Evolutionary conservation across 2,888 invertebrate species (phyloP), one percentile per base, ranked within the genome.

Genomic region (Drosophila engyochracea): DNA sequence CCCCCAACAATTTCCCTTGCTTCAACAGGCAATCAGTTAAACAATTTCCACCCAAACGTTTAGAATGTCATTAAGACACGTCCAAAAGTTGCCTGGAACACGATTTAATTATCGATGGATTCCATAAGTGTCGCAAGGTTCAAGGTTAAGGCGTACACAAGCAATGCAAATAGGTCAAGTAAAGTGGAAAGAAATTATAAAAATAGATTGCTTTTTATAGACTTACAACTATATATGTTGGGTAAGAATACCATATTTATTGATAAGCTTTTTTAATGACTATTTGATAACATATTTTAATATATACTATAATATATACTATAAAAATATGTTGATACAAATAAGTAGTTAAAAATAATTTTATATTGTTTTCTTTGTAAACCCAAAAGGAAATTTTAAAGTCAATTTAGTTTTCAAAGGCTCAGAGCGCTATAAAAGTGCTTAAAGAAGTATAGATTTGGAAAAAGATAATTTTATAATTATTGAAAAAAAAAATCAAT

Each of bases 131-230:
- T 39, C 41, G 16, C 25, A 37, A 12, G 12, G 3, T 28, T 31
- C 78, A 82, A 79, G 78, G 79, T 33, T 61, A 68, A 55, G 31
- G 25, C 28, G 53, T 35, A 47, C 39, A 53, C 12, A 9, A 16
- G 9, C 12, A 37, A 37, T 52, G 10, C 47, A 22, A 33, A n/a
- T 16, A 9, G n/a, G 39, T 22, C 30, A 55, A 62, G 16, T 22
- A 5, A 61, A 71, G 41, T n/a, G 14, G 37, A 55, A 76, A 62
- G 28, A 16, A 28, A 10, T 19, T 3, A 53, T 7, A 53, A 22
- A 31, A 31, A 53, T 53, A 53, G 0, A 22, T 31, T 9, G 7
- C 7, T 14, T 22, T n/a, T 19, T 22, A 53, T 10, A 31, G 14
- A 28, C 19, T 12, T 52, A 7, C n/a, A 30, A 19, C 3, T 30